phyloP scores from a whole-genome alignment of 2,888 invertebrate genomes.

The Dasysyrphus tricinctus region DNA sequence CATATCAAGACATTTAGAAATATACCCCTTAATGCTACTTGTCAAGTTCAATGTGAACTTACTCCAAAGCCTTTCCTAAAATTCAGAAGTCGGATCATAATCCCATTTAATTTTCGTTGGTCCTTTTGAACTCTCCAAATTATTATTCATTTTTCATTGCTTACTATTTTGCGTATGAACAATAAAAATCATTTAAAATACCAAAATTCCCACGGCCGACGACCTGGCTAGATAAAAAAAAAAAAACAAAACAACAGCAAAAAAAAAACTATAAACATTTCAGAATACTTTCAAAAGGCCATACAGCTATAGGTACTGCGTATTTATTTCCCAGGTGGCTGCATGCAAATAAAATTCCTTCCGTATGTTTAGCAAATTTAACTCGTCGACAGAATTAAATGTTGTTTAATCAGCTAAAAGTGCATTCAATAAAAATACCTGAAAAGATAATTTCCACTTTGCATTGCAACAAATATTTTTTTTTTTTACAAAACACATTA shows the following conservation, averaged over 20 bases:
- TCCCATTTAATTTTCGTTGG: background rate
- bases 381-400: background rate
- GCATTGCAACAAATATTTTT: background rate
- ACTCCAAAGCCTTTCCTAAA: no score
- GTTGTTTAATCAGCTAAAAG: conserved; percentile 28
- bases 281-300: conserved; percentile 2
- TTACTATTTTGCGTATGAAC: background rate
- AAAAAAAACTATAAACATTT: background rate
- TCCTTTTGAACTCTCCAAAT: background rate
- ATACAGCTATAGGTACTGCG: background rate
- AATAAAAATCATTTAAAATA: background rate
- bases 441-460: conserved; percentile 14
- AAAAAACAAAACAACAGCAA: background rate
- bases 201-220: conserved; percentile 37
- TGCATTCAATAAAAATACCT: conserved; percentile 2
- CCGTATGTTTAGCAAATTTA: conserved; percentile 23
- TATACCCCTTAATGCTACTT: no score
- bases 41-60: no score
- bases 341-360: conserved; percentile 19
- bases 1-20: no score
- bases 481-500: background rate
- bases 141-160: background rate
- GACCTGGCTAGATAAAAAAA: conserved; percentile 22
- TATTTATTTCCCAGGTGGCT: conserved; percentile 20
- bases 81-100: no score